phyloP scores from a whole-genome alignment of 2,888 invertebrate species.

The Drosophila pegasa region DNA sequence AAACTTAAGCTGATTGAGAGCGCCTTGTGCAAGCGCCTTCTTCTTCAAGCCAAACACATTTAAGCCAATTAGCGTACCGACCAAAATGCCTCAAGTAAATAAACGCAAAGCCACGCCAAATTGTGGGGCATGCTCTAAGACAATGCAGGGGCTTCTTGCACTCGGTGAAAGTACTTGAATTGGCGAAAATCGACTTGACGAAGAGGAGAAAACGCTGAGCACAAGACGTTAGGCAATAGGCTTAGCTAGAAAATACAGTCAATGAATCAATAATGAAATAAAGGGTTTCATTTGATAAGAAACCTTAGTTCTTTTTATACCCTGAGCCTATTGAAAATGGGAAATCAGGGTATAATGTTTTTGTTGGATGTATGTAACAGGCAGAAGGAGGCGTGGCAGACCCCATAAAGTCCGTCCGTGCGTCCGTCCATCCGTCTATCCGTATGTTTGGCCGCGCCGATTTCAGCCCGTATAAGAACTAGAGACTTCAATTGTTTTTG shows the following conservation, averaged over 20 bases:
- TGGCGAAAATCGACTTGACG: constrained; percentile 24
- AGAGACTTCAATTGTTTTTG: no score
- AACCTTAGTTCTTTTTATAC: no score
- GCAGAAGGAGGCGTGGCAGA: no score
- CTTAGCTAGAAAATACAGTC: background rate
- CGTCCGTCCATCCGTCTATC: no score
- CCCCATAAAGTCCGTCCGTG: no score
- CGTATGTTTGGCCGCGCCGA: no score
- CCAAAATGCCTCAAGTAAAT: constrained; percentile 64
- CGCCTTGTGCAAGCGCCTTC: constrained; percentile 64
- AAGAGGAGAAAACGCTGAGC: constrained; percentile 13
- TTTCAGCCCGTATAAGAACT: no score
- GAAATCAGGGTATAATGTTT: no score
- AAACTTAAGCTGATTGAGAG: constrained; percentile 55
- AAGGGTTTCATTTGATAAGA: background rate
- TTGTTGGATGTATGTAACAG: no score
- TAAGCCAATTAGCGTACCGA: constrained; percentile 70
- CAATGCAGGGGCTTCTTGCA: constrained; percentile 72
- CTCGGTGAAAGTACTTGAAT: constrained; percentile 53
- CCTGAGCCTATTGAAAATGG: no score
- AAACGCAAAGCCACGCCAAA: constrained; percentile 40
- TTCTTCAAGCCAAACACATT: constrained; percentile 53
- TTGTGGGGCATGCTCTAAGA: constrained; percentile 45
- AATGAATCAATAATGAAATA: background rate
- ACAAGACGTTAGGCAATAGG: background rate